phyloP scores from a whole-genome alignment of 2,888 invertebrate species.

The Eupelmus urozonus region DNA sequence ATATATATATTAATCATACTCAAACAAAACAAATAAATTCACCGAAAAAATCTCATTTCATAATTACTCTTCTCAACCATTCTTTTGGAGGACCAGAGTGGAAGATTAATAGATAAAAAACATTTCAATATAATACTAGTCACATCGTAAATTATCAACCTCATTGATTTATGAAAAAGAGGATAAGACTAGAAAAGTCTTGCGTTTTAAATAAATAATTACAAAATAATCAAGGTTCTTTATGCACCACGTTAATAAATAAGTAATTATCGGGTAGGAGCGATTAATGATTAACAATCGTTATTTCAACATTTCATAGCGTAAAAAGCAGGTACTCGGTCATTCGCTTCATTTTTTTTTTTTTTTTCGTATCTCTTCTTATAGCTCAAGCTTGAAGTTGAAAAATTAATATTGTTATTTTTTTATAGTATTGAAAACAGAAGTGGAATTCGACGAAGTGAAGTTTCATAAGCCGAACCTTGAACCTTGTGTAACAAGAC shows the following conservation, averaged over 20 bases:
- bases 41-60: constrained; percentile 43
- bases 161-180: constrained; percentile 26
- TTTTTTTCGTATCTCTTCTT: constrained; percentile 14
- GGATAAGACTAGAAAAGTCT: constrained; percentile 57
- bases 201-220: constrained; percentile 54
- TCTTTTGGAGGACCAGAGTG: constrained; percentile 45
- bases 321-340: constrained; percentile 58
- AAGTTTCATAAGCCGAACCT: constrained; percentile 47
- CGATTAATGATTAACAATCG: constrained; percentile 51
- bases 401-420: constrained; percentile 48
- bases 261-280: constrained; percentile 43
- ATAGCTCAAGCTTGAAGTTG: constrained; percentile 43
- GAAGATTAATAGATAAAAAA: constrained; percentile 51
- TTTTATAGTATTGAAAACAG: constrained; percentile 46
- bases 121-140: constrained; percentile 50
- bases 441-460: constrained; percentile 55
- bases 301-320: constrained; percentile 53
- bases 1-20: constrained; percentile 51
- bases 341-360: constrained; percentile 41
- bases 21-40: constrained; percentile 57
- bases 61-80: constrained; percentile 33
- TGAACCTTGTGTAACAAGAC: constrained; percentile 13
- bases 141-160: constrained; percentile 44
- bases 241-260: constrained; percentile 54
- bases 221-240: constrained; percentile 52